These are phyloP conservation scores for Rhinoraja longicauda DNA, from an alignment of 2,797 vertebrate species.

Conservation along the genomic window DNA sequence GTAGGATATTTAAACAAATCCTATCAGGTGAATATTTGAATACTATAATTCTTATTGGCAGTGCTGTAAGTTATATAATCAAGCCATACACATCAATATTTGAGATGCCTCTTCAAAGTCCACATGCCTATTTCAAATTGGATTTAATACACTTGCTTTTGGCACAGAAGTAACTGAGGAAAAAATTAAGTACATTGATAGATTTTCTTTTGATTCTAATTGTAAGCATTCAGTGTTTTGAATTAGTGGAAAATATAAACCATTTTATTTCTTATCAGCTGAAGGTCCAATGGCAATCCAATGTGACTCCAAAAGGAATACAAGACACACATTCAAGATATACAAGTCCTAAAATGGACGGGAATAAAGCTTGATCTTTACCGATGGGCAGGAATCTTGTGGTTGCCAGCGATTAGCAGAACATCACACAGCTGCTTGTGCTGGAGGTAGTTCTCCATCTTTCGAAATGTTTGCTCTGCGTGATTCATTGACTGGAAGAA, in stretches of 20 bases:
- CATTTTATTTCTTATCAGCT: background rate
- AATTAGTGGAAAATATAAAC: background rate
- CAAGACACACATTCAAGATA: background rate
- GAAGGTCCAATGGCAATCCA: background rate
- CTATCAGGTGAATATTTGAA: background rate
- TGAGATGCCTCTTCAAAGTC: background rate
- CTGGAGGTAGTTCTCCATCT: constrained; percentile 93
- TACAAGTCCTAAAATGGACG: too few species aligned
- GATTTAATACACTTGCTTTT: background rate
- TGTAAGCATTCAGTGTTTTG: background rate
- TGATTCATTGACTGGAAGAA: constrained; percentile 84
- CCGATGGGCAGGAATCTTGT: constrained; percentile 94
- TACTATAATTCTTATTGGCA: background rate
- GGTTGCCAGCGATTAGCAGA: constrained; percentile 81
- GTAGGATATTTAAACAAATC: background rate
- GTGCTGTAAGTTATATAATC: background rate
- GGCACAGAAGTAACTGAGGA: background rate
- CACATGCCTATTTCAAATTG: background rate
- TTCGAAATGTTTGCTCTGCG: constrained; percentile 85
- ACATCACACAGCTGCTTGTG: constrained; percentile 95
- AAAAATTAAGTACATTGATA: background rate
- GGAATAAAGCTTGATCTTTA: constrained; percentile 44
- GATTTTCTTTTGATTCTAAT: background rate
- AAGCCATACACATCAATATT: background rate
- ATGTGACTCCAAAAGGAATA: background rate